Evolutionary conservation across 2,113 vertebrate species (phyloP).

Genomic region (Prunella himalayana): DNA sequence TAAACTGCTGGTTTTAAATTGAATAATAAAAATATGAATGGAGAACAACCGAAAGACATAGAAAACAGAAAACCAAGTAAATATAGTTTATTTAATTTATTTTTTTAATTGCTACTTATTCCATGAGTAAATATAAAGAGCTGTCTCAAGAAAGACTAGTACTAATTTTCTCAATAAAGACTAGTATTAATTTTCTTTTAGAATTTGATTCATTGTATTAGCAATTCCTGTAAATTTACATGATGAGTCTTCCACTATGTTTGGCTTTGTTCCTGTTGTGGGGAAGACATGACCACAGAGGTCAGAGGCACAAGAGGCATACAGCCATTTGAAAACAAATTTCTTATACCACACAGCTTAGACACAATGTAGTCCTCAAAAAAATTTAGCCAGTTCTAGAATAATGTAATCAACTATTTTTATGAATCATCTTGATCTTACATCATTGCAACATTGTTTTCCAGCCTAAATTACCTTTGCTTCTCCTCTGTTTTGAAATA

Average conservation of each 20-base stretch:
- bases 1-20: not conserved
- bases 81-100: not conserved
- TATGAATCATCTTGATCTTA: not conserved
- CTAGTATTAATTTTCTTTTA: not conserved
- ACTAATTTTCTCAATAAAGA: not conserved
- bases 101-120: not conserved
- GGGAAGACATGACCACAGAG: not conserved
- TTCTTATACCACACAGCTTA: not conserved
- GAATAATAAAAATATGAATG: not conserved
- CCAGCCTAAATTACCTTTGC: not conserved
- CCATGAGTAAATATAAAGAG: fast-evolving
- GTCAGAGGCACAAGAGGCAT: not conserved
- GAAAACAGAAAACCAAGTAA: not conserved
- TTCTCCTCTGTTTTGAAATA: not conserved
- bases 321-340: not conserved
- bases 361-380: not conserved
- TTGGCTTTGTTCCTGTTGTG: not conserved
- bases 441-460: not conserved
- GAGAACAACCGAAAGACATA: not conserved
- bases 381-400: not conserved
- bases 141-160: not conserved
- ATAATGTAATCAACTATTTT: not conserved
- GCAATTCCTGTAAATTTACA: not conserved
- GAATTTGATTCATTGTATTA: not conserved
- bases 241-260: not conserved